Evolutionary conservation across 2,888 invertebrate genomes (phyloP).

Genomic region (Pammene aurita): DNA sequence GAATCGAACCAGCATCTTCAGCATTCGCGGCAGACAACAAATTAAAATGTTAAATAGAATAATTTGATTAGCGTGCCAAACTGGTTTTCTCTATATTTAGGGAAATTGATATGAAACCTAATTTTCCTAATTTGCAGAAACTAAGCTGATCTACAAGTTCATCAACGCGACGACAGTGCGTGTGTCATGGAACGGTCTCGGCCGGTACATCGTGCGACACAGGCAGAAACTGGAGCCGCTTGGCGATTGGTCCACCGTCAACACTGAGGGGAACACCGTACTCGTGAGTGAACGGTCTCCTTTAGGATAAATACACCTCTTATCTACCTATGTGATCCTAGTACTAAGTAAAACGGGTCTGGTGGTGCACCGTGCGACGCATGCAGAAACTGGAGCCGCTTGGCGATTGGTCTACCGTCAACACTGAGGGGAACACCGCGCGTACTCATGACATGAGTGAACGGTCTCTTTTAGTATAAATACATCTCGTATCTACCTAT

Average conservation of each 20-base stretch:
- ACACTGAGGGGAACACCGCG: slow-evolving; percentile 62
- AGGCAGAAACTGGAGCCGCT: slow-evolving; percentile 66
- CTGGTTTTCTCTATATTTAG: no score
- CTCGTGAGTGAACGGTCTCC: slow-evolving; percentile 53
- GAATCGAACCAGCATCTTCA: no score
- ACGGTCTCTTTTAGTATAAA: not conserved
- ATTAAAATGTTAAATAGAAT: no score
- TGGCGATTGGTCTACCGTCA: slow-evolving; percentile 70
- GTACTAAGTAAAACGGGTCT: slow-evolving; percentile 56
- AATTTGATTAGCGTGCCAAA: no score
- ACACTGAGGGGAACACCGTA: slow-evolving; percentile 61
- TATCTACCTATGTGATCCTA: no score
- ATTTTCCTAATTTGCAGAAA: slow-evolving; percentile 2
- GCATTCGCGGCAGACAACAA: no score
- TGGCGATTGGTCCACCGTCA: slow-evolving; percentile 70
- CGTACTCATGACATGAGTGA: slow-evolving; percentile 57
- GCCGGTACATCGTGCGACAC: slow-evolving; percentile 78
- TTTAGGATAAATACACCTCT: not conserved
- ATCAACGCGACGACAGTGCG: slow-evolving; percentile 58
- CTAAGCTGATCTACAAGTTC: slow-evolving; percentile 51
- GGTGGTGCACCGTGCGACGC: slow-evolving; percentile 78
- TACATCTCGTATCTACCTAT: not conserved
- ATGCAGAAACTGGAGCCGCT: slow-evolving; percentile 66
- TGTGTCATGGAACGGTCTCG: slow-evolving; percentile 63
- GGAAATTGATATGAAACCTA: not conserved